Evolutionary conservation across 2,113 vertebrate genomes (phyloP).

Genomic region (Pseudorectes ferrugineus): DNA sequence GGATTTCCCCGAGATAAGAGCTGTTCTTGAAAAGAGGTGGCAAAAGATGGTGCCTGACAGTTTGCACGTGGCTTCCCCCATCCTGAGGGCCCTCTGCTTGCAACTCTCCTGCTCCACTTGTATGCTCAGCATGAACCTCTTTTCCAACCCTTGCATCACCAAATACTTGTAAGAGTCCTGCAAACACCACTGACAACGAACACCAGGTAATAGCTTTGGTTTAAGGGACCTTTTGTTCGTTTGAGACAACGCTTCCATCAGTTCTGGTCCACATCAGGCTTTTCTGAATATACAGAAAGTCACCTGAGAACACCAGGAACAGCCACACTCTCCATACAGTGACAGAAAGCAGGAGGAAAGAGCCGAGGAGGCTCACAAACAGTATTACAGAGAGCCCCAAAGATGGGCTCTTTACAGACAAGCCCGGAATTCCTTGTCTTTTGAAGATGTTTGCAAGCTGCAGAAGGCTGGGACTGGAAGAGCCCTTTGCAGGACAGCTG

Average conservation of each 20-base stretch:
- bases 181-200: not conserved
- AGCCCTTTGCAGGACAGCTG: not conserved
- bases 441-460: not conserved
- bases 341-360: not conserved
- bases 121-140: not conserved
- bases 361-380: not conserved
- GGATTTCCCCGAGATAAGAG: fast-evolving
- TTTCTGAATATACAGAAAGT: not conserved
- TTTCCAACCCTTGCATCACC: not conserved
- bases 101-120: not conserved
- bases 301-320: not conserved
- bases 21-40: not conserved
- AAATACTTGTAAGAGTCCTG: not conserved
- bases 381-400: fast-evolving
- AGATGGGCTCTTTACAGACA: not conserved
- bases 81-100: not conserved
- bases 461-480: not conserved
- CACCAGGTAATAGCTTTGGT: not conserved
- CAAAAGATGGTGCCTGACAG: fast-evolving
- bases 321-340: fast-evolving
- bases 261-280: not conserved
- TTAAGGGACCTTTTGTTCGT: not conserved
- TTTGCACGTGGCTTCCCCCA: not conserved
- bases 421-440: not conserved
- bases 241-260: not conserved